These are phyloP conservation scores for Mercenaria mercenaria DNA, from an alignment of 1,140 invertebrate species.

Conservation along the genomic window DNA sequence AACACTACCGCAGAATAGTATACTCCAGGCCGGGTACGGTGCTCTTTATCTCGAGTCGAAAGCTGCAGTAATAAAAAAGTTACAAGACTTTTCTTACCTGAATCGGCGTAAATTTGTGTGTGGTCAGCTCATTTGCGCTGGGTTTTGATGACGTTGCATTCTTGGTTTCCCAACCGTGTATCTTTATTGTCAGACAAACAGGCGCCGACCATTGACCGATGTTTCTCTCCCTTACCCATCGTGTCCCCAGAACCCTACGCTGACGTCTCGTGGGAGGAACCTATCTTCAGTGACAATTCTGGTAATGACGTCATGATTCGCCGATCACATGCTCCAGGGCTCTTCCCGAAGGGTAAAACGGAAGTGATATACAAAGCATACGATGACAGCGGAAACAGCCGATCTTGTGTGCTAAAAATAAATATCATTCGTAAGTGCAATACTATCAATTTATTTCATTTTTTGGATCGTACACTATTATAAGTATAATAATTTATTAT, in stretches of 20 bases:
- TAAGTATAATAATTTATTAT: too few relatives aligned
- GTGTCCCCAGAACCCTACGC: slow-evolving; percentile 86
- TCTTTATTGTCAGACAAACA: slow-evolving; percentile 87
- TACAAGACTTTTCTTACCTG: too few relatives aligned
- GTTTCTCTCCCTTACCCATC: slow-evolving; percentile 88
- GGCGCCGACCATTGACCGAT: slow-evolving; percentile 89
- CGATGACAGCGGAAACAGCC: slow-evolving; percentile 89
- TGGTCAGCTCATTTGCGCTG: too few relatives aligned
- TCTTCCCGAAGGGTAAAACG: slow-evolving; percentile 88
- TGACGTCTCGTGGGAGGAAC: slow-evolving; percentile 89
- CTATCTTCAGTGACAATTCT: slow-evolving; percentile 91
- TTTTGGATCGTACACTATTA: background rate
- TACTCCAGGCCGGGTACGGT: too few relatives aligned
- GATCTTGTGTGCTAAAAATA: slow-evolving; percentile 89
- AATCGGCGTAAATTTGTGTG: too few relatives aligned
- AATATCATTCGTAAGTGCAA: slow-evolving; percentile 88
- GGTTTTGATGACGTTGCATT: too few relatives aligned
- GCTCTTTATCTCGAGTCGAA: too few relatives aligned
- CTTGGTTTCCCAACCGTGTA: too few relatives aligned
- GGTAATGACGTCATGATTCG: slow-evolving; percentile 85
- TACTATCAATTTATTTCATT: background rate
- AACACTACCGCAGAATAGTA: too few relatives aligned
- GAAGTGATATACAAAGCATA: slow-evolving; percentile 88
- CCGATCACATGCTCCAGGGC: slow-evolving; percentile 86
- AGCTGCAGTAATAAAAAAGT: too few relatives aligned